Evolutionary conservation across 1,140 invertebrate genomes (phyloP), one percentile per base, ranked within the genome.

Genomic region (Brachionus rubens): DNA sequence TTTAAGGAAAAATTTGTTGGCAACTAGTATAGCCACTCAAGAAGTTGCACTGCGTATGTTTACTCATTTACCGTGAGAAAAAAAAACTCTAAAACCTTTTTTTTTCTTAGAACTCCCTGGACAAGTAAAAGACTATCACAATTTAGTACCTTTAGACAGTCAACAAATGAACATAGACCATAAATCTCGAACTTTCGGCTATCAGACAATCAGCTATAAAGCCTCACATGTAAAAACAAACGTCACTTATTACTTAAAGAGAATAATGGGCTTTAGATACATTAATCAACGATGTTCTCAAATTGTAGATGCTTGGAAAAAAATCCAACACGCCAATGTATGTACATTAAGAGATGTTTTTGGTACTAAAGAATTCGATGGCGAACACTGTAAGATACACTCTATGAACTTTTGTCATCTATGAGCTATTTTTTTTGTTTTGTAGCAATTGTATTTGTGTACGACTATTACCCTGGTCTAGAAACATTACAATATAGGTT

Each of bases 331-430:
- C 86, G 91, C 93, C 78, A 96, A 96, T 87, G 88, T 97, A 77
- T 92, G 96, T 47, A 89, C 91, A 78, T 86, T 97, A 43, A 88
- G 91, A 82, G 93, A 96, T 85, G 91, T 93, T 70, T 97, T 98
- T 84, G 93, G 92, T 10, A 96, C 94, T 40, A 95, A 95, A 86
- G 90, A 91, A 41, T 97, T 97, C 86, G 91, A 91, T 80, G 95
- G 97, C 88, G 72, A 75, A 41, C 91, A 92, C 87, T 96, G 92
- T 94, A 85, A 88, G 91, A 89, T n/a, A n/a, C n/a, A n/a, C n/a
- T n/a, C n/a, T n/a, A n/a, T n/a, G n/a, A n/a, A n/a, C n/a, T n/a
- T n/a, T n/a, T n/a, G n/a, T n/a, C n/a, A n/a, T n/a, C n/a, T n/a
- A 2, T 16, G 19, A 16, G 14, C 2, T 16, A 75, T 77, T 68